Evolutionary conservation across 2,888 invertebrate species (phyloP).

Genomic region (Phengaris alcon): DNA sequence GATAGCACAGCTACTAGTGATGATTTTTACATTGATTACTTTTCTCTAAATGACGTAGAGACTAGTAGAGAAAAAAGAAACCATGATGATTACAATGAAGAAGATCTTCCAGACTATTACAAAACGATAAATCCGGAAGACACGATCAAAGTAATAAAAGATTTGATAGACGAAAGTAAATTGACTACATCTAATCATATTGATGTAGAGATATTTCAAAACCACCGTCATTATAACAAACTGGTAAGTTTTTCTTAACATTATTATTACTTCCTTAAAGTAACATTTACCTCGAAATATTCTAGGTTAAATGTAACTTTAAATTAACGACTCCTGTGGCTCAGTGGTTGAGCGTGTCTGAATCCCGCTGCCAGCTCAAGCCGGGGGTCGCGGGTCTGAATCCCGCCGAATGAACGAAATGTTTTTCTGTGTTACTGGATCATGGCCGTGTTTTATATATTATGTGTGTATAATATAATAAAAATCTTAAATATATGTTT

Average conservation of each 20-base stretch:
- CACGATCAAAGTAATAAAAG: constrained; percentile 45
- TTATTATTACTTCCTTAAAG: constrained; percentile 19
- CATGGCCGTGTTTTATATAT: too few species aligned
- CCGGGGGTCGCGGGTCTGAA: too few species aligned
- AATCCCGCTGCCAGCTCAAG: too few species aligned
- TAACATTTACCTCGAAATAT: too few species aligned
- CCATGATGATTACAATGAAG: constrained; percentile 46
- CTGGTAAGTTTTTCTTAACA: constrained; percentile 30
- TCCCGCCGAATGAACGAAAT: too few species aligned
- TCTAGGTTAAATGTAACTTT: too few species aligned
- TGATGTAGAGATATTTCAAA: constrained; percentile 50
- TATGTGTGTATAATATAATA: too few species aligned
- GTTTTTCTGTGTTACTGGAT: too few species aligned
- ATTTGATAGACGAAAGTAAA: constrained; percentile 54
- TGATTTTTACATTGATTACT: constrained; percentile 33
- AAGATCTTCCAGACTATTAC: constrained; percentile 51
- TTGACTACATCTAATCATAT: constrained; percentile 48
- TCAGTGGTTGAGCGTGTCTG: too few species aligned
- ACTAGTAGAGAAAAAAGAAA: constrained; percentile 43
- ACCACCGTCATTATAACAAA: constrained; percentile 11
- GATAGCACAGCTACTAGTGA: constrained; percentile 4
- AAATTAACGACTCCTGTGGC: too few species aligned
- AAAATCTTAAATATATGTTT: too few species aligned
- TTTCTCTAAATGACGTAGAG: constrained; percentile 38
- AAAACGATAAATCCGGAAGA: constrained; percentile 55